Base-by-base conservation (phyloP, 2,797 vertebrate genomes). In the Megalops cyprinoides region DNA sequence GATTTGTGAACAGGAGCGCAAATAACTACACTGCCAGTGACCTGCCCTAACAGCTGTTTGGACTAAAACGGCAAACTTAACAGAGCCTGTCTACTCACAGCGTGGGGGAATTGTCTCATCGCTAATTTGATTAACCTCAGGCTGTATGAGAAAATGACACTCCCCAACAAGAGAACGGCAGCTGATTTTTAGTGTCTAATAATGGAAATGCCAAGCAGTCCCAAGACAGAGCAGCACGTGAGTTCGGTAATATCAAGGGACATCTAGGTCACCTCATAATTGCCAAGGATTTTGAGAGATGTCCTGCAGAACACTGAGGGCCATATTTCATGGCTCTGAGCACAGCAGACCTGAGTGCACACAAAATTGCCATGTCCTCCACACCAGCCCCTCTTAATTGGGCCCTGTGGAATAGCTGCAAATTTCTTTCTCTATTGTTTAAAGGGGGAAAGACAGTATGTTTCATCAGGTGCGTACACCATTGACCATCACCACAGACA, bases 371-470 rank as follows among this genome's bases (percentile, higher is more conserved):
- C n/a, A 28, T 71, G 28, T 48, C 81, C 79, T 71, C 55, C 37
- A 7, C 28, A 31, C 75, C 49, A 20, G 55, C 42, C 49, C 42
- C 4, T 69, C 79, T 48, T 81, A 83, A 90, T 88, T 85, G 73
- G 83, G 81, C 75, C 80, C 82, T 39, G 77, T 81, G 82, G 84
- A 84, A 77, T 58, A 76, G 75, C 53, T 56, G 25, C 42, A 62
- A 10, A 42, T 84, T 86, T 69, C 7, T 28, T 80, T 83, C 78
- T 65, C 75, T 77, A 62, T 85, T 80, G 65, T 46, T 76, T 46
- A 55, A 82, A 79, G 58, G 76, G 60, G 74, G 65, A 53, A 46
- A 34, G 69, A 67, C 28, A 10, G 48, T 39, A 69, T 71, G 67
- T 23, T 42, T 71, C 67, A 71, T 71, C 67, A 71, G 67, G 15